phyloP scores from a whole-genome alignment of 2,113 vertebrate species.

The Pontoporia blainvillei region DNA sequence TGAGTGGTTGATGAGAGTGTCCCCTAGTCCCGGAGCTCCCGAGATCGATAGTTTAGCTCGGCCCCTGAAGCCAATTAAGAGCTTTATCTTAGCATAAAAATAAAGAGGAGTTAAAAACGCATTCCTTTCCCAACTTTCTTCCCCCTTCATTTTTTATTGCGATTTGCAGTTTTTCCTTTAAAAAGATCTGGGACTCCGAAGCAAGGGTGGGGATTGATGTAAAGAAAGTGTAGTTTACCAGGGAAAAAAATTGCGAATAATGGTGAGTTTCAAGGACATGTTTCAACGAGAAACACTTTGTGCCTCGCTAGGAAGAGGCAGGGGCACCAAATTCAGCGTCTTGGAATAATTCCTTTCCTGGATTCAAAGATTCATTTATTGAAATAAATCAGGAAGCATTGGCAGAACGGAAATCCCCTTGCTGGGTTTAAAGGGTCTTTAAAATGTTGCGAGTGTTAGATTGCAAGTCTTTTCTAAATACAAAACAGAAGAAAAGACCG shows the following conservation, averaged over 20 bases:
- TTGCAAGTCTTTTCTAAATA: conserved; percentile 63
- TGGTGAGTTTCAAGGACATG: conserved; percentile 55
- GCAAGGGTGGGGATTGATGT: conserved; percentile 8
- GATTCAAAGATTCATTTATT: conserved; percentile 71
- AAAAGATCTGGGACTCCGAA: conserved; percentile 36
- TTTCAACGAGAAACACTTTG: conserved; percentile 60
- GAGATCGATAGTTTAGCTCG: conserved; percentile 28
- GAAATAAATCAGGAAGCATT: conserved; percentile 75
- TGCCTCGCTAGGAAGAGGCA: conserved; percentile 37
- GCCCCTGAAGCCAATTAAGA: conserved; percentile 53
- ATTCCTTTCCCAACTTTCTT: conserved; percentile 34
- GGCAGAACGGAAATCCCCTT: conserved; percentile 76
- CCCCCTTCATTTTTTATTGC: conserved; percentile 25
- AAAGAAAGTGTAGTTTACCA: background rate
- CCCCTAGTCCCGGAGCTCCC: background rate
- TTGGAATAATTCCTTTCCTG: conserved; percentile 70
- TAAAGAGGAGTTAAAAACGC: conserved; percentile 45
- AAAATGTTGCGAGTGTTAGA: conserved; percentile 51
- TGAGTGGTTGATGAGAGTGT: background rate
- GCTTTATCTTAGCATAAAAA: conserved; percentile 70
- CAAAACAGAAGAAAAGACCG: conserved; percentile 71
- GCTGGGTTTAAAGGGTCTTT: conserved; percentile 61
- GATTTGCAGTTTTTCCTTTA: conserved; percentile 48
- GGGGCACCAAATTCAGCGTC: conserved; percentile 48
- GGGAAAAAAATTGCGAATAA: conserved; percentile 11